Base-by-base conservation (phyloP, 1,140 invertebrate species). In the Drosophila navojoa region DNA sequence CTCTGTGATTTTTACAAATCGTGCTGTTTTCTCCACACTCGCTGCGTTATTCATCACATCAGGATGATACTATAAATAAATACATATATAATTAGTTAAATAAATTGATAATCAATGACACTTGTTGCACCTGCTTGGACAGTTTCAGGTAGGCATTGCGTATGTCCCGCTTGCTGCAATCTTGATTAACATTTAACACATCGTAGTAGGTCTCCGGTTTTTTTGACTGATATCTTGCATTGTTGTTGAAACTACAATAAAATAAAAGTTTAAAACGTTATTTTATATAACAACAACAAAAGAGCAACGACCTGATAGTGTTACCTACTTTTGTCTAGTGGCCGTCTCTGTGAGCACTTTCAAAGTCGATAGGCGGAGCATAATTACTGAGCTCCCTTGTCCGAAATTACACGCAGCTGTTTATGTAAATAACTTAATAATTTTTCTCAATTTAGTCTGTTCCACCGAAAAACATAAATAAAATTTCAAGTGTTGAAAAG, bases 1-100 rank as follows among this genome's bases (percentile, higher is more conserved):
- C 87, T 95, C 94, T 25, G 94, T 94, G 45, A 95, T 93, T 53
- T 92, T 92, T 0, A 95, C 93, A 93, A 95, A 95, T 0, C 79
- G 62, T 2, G 81, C 87, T 0, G 91, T 90, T 61, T 92, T 92
- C 16, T 93, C 92, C 61, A 93, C 93, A 50, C 92, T 92, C 19
- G 78, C 81, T 11, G 87, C 90, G 87, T 93, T 93, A 78, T 93
- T 93, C 27, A 94, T 94, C 42, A 93, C 93, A 85, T 95, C 95
- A 47, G 95, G 95, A 90, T 95, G 95, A 63, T 93, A 93, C 90
- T 91, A 16, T 27, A 50, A 52, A 57, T 27, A 47, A 52, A 57
- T 7, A 11, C 7, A 6, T n/a, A 55, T 10, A 11, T 1, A 15
- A 38, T n/a, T 35, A 40, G 6, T 9, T 55, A 10, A 54, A 45